Evolutionary conservation across 2,797 vertebrate genomes (phyloP).

Genomic region (Dryobates pubescens): DNA sequence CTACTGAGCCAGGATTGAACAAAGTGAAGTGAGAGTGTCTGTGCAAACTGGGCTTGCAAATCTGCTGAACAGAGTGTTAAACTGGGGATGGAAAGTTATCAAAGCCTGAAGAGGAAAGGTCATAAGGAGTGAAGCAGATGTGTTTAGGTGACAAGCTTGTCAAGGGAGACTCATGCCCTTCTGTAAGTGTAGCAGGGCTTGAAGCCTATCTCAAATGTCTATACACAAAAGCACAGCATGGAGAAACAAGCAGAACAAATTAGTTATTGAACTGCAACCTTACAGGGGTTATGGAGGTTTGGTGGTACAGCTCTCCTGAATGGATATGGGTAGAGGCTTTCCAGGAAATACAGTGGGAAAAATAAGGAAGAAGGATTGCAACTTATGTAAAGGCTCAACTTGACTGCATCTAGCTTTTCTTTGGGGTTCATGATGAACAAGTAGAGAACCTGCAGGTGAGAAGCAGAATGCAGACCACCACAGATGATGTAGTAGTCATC

Average conservation of each 20-base stretch:
- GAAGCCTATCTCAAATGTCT: accelerated
- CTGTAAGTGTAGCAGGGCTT: neutral
- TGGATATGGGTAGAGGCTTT: neutral
- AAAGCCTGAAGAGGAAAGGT: neutral
- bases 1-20: neutral
- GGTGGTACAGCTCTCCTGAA: neutral
- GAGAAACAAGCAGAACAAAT: neutral
- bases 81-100: neutral
- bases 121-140: neutral
- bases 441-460: neutral
- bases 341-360: neutral
- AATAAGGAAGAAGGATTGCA: neutral
- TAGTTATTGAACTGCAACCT: neutral
- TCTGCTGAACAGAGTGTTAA: neutral
- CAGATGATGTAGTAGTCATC: neutral
- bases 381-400: neutral
- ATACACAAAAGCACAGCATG: neutral
- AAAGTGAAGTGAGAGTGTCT: neutral
- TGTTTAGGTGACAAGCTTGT: neutral
- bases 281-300: neutral
- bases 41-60: neutral
- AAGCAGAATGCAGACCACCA: neutral
- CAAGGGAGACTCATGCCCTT: neutral
- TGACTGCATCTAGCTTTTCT: neutral
- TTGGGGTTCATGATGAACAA: neutral